Percentiles rank a stretch among this genome's conserved stretches.
Conservation (phyloP, 2,113 vertebrate species). For the Calidris pugnax region DNA sequence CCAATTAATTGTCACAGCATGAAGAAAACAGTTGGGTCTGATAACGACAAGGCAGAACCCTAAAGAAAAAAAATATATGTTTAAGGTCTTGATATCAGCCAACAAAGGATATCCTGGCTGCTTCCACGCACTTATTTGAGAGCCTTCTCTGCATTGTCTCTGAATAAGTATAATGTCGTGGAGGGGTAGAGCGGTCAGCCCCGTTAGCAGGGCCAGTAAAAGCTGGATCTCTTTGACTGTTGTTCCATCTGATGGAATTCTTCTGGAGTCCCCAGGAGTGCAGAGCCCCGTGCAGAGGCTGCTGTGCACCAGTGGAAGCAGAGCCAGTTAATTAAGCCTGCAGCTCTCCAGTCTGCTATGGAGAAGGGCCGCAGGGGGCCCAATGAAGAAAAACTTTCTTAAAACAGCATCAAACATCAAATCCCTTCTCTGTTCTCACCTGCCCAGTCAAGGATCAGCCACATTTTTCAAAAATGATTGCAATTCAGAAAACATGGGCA, state of each 20-base stretch:
- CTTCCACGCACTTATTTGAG: neutral
- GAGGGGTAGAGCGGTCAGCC: neutral
- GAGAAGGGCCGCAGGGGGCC: neutral
- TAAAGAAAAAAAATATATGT: neutral
- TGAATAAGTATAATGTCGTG: neutral
- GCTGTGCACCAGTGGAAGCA: neutral
- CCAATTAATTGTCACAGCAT: slow-evolving; percentile 2
- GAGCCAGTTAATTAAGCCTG: neutral
- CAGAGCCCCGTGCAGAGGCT: neutral
- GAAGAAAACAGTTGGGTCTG: neutral
- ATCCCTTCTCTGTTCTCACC: neutral
- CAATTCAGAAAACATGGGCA: neutral
- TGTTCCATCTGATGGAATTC: neutral
- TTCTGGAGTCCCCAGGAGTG: neutral
- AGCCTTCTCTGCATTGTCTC: neutral
- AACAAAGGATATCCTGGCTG: neutral
- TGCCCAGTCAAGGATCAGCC: neutral
- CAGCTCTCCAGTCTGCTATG: neutral
- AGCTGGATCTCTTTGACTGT: neutral
- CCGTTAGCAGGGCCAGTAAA: neutral
- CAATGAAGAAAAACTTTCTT: neutral
- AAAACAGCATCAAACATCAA: neutral
- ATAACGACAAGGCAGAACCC: neutral
- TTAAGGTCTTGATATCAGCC: neutral
- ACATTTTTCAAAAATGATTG: neutral